phyloP scores from a whole-genome alignment of 2,888 invertebrate species.

The Micoletzkya japonica region DNA sequence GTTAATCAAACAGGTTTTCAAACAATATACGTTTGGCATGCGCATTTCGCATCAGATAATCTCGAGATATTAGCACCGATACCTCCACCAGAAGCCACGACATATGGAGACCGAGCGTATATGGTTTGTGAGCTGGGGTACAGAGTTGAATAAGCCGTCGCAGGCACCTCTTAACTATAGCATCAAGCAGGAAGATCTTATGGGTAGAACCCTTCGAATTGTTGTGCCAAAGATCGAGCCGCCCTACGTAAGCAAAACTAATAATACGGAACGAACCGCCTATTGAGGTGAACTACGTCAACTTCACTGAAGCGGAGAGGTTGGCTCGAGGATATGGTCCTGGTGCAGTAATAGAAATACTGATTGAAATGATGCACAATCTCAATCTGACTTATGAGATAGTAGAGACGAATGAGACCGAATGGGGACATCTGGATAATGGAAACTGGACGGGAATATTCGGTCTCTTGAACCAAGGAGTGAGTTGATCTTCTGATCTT shows the following conservation, averaged over 20 bases:
- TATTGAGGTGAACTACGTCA: conserved; percentile 55
- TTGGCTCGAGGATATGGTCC: conserved; percentile 52
- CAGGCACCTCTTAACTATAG: conserved; percentile 23
- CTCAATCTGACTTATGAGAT: conserved; percentile 54
- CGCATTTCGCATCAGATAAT: background rate
- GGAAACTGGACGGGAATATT: conserved; percentile 57
- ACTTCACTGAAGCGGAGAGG: conserved; percentile 46
- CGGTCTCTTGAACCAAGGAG: conserved; percentile 43
- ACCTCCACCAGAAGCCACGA: background rate
- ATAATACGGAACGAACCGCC: background rate
- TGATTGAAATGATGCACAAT: conserved; percentile 47
- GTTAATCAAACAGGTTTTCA: conserved; percentile 16
- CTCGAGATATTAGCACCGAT: background rate
- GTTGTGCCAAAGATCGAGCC: conserved; percentile 50
- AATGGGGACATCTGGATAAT: conserved; percentile 45
- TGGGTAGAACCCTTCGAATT: conserved; percentile 35
- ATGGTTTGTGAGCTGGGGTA: background rate
- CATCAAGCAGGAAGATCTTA: conserved; percentile 22
- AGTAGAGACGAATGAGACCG: conserved; percentile 13
- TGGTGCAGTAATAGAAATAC: conserved; percentile 60
- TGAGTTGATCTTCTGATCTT: conserved; percentile 25
- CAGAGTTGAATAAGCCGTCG: background rate
- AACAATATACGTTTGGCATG: background rate
- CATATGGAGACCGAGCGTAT: conserved; percentile 15
- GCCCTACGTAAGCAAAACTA: conserved; percentile 40